A percentile compares a stretch with the other conserved stretches of the same genome.
Evolutionary conservation across 2,888 invertebrate genomes (phyloP).

Genomic region (Chalcis sispes): DNA sequence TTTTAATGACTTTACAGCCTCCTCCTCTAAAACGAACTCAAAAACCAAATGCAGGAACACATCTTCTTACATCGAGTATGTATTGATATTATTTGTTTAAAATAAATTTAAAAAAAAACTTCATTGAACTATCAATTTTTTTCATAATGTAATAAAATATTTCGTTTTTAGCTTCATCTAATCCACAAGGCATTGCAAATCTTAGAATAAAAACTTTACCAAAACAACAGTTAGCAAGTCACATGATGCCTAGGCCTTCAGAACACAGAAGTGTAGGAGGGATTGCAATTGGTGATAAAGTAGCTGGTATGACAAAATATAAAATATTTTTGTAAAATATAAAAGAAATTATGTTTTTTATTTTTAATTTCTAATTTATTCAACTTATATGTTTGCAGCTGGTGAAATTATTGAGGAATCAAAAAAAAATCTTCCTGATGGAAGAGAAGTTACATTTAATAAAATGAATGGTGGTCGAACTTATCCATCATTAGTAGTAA

Average conservation of each 20-base stretch:
- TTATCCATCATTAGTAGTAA: slow-evolving; percentile 90
- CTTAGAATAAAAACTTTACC: slow-evolving; percentile 65
- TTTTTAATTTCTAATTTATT: not conserved
- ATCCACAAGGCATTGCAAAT: slow-evolving; percentile 66
- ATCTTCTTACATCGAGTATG: slow-evolving; percentile 67
- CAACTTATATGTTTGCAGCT: slow-evolving; percentile 52
- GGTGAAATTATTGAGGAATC: slow-evolving; percentile 75
- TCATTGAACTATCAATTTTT: not conserved
- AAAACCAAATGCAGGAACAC: slow-evolving; percentile 61
- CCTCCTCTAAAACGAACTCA: slow-evolving; percentile 54
- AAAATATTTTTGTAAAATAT: slow-evolving; percentile 4
- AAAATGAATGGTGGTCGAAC: slow-evolving; percentile 89
- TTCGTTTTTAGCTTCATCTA: slow-evolving; percentile 63
- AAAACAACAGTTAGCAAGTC: slow-evolving; percentile 57
- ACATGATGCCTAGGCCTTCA: slow-evolving; percentile 79
- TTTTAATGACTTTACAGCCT: slow-evolving; percentile 40
- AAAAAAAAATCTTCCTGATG: slow-evolving; percentile 82
- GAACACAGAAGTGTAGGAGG: slow-evolving; percentile 86
- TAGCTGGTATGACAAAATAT: slow-evolving; percentile 63
- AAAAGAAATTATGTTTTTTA: no score
- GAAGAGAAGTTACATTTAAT: slow-evolving; percentile 86
- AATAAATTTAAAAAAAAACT: no score
- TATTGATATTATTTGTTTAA: slow-evolving; percentile 30
- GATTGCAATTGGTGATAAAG: slow-evolving; percentile 76
- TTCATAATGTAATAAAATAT: slow-evolving; percentile 4